Percentiles rank a stretch among this genome's conserved stretches.
phyloP scores from a whole-genome alignment of 1,140 invertebrate species.

The Pseudomyrmex dendroicus region DNA sequence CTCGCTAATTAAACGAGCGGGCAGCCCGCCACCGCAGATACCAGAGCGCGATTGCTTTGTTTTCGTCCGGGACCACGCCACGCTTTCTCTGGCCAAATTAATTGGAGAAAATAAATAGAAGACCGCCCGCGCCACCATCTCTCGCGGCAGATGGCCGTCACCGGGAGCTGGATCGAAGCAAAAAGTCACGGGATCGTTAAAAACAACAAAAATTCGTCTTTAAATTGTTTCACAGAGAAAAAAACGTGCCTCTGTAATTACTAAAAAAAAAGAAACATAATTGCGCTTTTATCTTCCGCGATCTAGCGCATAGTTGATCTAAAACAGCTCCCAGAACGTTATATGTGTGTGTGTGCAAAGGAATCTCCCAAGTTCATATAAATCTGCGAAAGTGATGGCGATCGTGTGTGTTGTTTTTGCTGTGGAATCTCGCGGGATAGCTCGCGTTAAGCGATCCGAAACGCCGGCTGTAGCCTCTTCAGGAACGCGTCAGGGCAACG shows the following conservation, averaged over 20 bases:
- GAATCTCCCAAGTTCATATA: not conserved
- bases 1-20: conserved; percentile 84
- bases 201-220: not conserved
- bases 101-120: conserved; percentile 81
- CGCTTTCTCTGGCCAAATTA: conserved; percentile 81
- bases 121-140: conserved; percentile 62
- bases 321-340: too few species aligned
- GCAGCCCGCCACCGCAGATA: conserved; percentile 81
- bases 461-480: conserved; percentile 19
- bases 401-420: conserved; percentile 49
- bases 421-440: conserved; percentile 49
- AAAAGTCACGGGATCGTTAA: conserved; percentile 24
- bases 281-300: not conserved
- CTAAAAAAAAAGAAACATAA: not conserved
- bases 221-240: not conserved
- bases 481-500: not conserved
- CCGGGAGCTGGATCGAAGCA: not conserved
- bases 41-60: conserved; percentile 84
- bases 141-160: conserved; percentile 42
- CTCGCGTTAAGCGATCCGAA: conserved; percentile 26
- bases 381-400: not conserved
- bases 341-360: not conserved
- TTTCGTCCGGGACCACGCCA: conserved; percentile 81
- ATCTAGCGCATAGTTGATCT: not conserved
- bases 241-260: not conserved